Percentiles rank a stretch among this genome's conserved stretches.
Conservation (phyloP, 2,113 vertebrate species). For the Chloropsis hardwickii region DNA sequence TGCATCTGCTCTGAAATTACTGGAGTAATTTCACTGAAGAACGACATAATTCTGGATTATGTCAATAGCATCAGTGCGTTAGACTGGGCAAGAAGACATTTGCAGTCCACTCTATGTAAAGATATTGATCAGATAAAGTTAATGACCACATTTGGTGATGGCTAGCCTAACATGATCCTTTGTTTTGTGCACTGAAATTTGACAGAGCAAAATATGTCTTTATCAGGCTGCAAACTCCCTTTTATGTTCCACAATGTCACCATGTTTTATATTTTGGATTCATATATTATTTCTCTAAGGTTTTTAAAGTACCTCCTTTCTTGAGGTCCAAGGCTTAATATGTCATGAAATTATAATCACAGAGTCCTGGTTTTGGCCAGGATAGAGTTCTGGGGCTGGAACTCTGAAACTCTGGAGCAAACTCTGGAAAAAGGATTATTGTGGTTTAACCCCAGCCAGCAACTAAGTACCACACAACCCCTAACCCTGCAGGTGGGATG, state of each 20-base stretch:
- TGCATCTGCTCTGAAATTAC: background rate
- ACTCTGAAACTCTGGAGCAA: background rate
- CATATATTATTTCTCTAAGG: background rate
- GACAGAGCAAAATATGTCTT: background rate
- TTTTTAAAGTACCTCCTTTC: background rate
- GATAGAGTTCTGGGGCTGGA: background rate
- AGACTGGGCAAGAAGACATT: background rate
- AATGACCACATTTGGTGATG: background rate
- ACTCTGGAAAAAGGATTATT: background rate
- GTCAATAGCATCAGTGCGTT: background rate
- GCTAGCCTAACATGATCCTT: background rate
- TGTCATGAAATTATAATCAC: background rate
- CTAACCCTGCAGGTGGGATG: background rate
- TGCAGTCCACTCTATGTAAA: background rate
- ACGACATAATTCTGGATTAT: background rate
- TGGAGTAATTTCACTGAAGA: background rate
- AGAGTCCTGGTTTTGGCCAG: background rate
- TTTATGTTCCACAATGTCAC: background rate
- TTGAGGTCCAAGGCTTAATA: background rate
- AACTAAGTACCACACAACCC: background rate
- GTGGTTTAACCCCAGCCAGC: background rate
- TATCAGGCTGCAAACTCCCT: background rate
- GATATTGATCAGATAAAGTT: background rate
- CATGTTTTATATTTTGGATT: background rate
- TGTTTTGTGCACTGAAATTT: background rate